A percentile compares a stretch with the other conserved stretches of the same genome.
These are phyloP conservation scores for Dicycla oo DNA, from an alignment of 2,888 invertebrate genomes.

Conservation along the genomic window DNA sequence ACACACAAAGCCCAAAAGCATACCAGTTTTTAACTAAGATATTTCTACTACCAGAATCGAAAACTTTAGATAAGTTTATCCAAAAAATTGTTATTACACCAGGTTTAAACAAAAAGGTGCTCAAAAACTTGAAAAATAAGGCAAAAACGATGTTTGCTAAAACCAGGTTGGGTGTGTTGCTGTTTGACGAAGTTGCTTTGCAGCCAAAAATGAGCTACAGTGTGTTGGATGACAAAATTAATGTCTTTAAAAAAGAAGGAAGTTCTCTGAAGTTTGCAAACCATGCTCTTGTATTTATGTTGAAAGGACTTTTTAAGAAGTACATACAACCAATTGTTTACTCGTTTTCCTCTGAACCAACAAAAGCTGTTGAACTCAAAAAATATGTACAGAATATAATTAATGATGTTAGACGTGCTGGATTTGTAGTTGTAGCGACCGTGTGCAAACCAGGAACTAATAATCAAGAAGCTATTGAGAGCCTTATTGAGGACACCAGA, in stretches of 20 bases:
- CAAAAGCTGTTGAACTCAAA: neutral
- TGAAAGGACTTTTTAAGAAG: constrained; percentile 45
- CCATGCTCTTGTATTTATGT: constrained; percentile 51
- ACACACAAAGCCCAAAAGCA: constrained; percentile 7
- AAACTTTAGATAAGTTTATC: constrained; percentile 15
- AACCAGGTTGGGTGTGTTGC: constrained; percentile 12
- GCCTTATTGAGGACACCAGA: constrained; percentile 49
- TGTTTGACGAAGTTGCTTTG: constrained; percentile 8
- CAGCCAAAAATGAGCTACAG: neutral
- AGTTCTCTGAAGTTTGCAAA: constrained; percentile 21
- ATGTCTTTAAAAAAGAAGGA: neutral
- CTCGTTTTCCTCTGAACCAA: constrained; percentile 37
- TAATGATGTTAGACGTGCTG: constrained; percentile 4
- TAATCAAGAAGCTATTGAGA: constrained; percentile 49
- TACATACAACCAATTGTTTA: constrained; percentile 54
- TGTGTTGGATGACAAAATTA: constrained; percentile 1
- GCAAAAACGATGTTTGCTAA: neutral
- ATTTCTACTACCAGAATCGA: constrained; percentile 16
- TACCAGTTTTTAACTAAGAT: constrained; percentile 14
- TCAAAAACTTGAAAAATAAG: constrained; percentile 13
- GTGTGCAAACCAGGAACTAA: constrained; percentile 53
- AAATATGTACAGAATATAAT: constrained; percentile 1
- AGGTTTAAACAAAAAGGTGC: neutral
- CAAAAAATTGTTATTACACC: constrained; percentile 14
- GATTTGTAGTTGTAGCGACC: constrained; percentile 51